Evolutionary conservation across 2,113 vertebrate species (phyloP).

Genomic region (Motacilla alba): DNA sequence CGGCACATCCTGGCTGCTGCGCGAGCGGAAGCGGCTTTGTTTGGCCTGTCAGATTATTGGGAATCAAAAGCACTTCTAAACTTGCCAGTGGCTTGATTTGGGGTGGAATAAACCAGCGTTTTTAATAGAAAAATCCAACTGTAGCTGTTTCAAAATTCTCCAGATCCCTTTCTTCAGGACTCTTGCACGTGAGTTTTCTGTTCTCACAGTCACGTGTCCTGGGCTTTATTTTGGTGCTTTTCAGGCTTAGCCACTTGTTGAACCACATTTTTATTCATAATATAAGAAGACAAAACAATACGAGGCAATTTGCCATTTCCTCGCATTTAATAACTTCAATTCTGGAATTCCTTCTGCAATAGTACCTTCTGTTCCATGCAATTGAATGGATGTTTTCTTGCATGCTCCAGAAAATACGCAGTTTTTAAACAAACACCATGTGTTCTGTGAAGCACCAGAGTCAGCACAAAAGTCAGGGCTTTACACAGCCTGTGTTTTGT

Average conservation of each 20-base stretch:
- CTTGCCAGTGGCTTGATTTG: background rate
- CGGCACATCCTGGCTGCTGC: background rate
- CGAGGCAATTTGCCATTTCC: background rate
- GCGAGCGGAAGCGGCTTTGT: background rate
- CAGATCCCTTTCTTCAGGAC: background rate
- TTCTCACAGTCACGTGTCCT: background rate
- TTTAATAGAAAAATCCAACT: background rate
- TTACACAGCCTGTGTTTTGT: background rate
- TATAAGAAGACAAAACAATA: background rate
- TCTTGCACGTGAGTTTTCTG: fast-evolving
- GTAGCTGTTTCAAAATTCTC: background rate
- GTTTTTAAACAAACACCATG: background rate
- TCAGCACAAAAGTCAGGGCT: background rate
- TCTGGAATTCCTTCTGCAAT: background rate
- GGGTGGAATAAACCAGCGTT: background rate
- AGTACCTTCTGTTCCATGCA: background rate
- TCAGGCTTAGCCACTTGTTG: background rate
- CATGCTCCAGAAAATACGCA: background rate
- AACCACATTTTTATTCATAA: background rate
- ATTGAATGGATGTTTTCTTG: background rate
- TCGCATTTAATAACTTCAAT: background rate
- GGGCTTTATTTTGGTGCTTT: background rate
- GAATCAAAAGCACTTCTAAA: background rate
- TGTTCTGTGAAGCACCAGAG: background rate
- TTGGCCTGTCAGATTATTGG: background rate